phyloP scores from a whole-genome alignment of 2,797 vertebrate genomes.

The Mionectes olivaceus region DNA sequence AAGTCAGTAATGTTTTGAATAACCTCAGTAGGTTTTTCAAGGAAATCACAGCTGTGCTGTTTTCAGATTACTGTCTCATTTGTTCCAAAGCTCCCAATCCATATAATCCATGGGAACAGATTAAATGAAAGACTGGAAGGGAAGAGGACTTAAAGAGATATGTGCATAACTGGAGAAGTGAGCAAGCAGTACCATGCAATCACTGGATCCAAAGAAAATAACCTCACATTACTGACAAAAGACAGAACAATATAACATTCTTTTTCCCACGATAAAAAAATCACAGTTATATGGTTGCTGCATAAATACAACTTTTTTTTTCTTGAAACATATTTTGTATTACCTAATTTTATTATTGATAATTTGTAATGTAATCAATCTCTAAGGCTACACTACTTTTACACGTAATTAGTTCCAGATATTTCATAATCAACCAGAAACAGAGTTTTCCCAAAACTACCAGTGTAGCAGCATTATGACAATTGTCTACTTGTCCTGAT shows the following conservation, averaged over 20 bases:
- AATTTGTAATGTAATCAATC: not conserved
- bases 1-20: not conserved
- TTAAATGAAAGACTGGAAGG: not conserved
- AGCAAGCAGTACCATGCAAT: not conserved
- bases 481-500: not conserved
- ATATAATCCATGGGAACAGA: not conserved
- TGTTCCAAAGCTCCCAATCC: not conserved
- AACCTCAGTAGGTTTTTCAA: not conserved
- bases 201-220: not conserved
- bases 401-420: not conserved
- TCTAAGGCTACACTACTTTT: not conserved
- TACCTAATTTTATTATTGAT: not conserved
- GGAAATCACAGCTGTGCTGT: not conserved
- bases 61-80: not conserved
- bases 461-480: not conserved
- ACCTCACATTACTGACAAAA: not conserved
- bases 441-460: not conserved
- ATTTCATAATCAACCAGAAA: not conserved
- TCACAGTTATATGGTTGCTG: not conserved
- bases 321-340: not conserved
- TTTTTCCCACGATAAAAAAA: not conserved
- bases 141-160: not conserved
- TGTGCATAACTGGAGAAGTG: not conserved
- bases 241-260: rapidly evolving
- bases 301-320: not conserved